Evolutionary conservation across 2,888 invertebrate genomes (phyloP), one percentile per base, ranked within the genome.

Genomic region (Microctonus aethiopoides): DNA sequence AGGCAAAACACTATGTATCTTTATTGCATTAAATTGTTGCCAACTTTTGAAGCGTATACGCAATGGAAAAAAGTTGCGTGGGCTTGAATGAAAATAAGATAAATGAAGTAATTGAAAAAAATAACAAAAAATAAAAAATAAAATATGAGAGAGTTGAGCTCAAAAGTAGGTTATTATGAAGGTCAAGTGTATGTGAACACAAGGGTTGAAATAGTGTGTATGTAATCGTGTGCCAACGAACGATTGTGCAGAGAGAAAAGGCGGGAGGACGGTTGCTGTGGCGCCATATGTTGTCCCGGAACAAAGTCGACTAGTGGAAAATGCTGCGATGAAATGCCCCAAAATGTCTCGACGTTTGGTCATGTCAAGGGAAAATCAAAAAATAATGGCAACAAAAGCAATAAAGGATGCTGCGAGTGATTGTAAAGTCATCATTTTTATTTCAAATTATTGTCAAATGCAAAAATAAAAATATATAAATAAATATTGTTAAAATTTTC

Each of bases 231-330:
- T 64, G 63, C 63, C 63, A 64, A 64, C 76, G 74, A 76, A 73
- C 71, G 63, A 79, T 76, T 81, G 76, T 77, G 75, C 79, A 81
- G 81, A 80, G 80, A 76, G 72, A 78, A 71, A 72, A 77, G 77
- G 61, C 51, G 71, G 59, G 60, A 67, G 6, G 77, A 75, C 57
- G 80, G 79, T 67, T 80, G 81, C 72, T 80, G 80, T 75, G 81
- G 79, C 52, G 75, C 80, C 36, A 78, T 77, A 60, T 82, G 82
- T 75, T 82, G 81, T 72, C 46, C 79, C 22, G 80, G 78, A 59
- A 77, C 68, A 59, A 76, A 71, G 68, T 78, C 77, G 24, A 73
- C 78, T 13, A 79, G 76, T n/a, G 79, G 76, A 39, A 78, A 78
- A 56, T 80, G 81, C 74, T 82, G 82, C 71, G 75, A 68, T 46